These are phyloP conservation scores for Bradypodion ventrale DNA, from an alignment of 2,797 vertebrate species.

Conservation along the genomic window DNA sequence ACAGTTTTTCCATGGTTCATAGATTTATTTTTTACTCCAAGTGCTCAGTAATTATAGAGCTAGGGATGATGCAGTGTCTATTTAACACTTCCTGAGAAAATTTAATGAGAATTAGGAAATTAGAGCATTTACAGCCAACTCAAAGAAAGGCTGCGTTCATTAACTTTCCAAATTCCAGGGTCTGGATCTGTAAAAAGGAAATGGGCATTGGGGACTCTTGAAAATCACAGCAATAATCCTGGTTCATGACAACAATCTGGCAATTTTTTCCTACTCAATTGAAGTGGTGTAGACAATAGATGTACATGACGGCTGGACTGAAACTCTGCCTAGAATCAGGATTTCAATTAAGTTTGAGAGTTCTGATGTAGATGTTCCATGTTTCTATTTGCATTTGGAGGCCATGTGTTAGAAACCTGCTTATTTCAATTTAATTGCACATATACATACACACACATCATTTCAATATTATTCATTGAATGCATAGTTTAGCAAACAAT, in stretches of 20 bases:
- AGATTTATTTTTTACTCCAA: background rate
- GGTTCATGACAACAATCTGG: background rate
- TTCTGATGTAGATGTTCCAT: background rate
- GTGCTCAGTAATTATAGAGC: background rate
- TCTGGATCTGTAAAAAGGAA: background rate
- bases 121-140: background rate
- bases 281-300: constrained; percentile 1
- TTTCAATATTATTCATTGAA: constrained; percentile 22
- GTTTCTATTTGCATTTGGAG: constrained; percentile 14
- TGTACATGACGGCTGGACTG: background rate
- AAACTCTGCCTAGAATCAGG: background rate
- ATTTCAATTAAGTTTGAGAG: constrained; percentile 21
- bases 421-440: constrained; percentile 47
- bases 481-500: constrained; percentile 16
- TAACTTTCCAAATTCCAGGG: background rate
- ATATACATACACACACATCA: background rate
- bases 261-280: background rate
- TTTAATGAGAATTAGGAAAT: background rate
- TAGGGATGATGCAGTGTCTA: background rate
- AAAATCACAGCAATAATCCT: background rate
- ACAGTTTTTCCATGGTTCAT: background rate
- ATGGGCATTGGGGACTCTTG: background rate
- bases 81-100: background rate
- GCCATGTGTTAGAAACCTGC: constrained; percentile 5
- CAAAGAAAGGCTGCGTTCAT: background rate